A percentile compares a stretch with the other conserved stretches of the same genome.
These are phyloP conservation scores for Dimorphilus gyrociliatus DNA, from an alignment of 2,888 invertebrate species.

Conservation along the genomic window DNA sequence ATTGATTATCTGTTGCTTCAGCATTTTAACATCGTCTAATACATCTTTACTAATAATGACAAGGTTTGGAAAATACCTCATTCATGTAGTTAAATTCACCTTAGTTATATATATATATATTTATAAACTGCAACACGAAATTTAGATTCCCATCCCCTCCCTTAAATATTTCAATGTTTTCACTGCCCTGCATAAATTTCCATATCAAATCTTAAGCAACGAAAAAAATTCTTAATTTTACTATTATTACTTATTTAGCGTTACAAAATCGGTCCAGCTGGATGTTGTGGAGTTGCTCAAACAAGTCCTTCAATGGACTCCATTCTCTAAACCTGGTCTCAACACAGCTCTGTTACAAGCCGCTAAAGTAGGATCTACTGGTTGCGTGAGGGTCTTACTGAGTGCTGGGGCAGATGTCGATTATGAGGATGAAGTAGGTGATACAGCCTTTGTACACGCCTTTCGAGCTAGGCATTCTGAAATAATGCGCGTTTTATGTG, in stretches of 20 bases:
- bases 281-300: constrained; percentile 15
- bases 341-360: constrained; percentile 13
- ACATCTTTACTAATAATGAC: too few species aligned
- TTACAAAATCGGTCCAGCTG: constrained; percentile 12
- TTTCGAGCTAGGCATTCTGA: constrained; percentile 10
- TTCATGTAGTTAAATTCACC: too few species aligned
- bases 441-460: constrained; percentile 15
- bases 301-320: constrained; percentile 14
- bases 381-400: constrained; percentile 4
- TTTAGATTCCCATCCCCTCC: too few species aligned
- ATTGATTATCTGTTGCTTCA: too few species aligned
- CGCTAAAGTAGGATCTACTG: constrained; percentile 9
- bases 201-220: too few species aligned
- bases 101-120: too few species aligned
- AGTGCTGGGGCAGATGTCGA: constrained; percentile 13
- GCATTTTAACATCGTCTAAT: too few species aligned
- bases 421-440: constrained; percentile 14
- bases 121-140: too few species aligned
- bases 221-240: background rate
- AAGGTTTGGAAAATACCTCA: too few species aligned
- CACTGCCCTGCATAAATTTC: too few species aligned
- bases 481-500: constrained; percentile 10
- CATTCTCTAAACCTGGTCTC: constrained; percentile 13
- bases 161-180: too few species aligned
- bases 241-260: too few species aligned